Conservation (phyloP, 2,797 vertebrate species). For the Sparus aurata region DNA sequence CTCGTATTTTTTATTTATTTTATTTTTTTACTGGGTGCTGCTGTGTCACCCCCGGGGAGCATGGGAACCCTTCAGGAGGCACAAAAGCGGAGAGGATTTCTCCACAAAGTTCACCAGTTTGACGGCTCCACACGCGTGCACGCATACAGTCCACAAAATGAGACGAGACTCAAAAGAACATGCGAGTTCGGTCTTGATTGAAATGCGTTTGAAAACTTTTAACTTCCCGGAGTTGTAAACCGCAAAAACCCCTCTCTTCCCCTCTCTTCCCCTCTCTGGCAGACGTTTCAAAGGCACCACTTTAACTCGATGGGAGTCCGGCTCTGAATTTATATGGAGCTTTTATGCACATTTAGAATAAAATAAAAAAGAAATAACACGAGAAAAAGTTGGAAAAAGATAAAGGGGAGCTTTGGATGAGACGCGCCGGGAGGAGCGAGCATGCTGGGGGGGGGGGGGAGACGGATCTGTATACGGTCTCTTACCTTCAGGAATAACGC, state of each 20-base stretch:
- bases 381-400: conserved; percentile 33
- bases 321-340: conserved; percentile 52
- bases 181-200: conserved; percentile 77
- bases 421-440: conserved; percentile 3
- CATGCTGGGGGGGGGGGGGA: not conserved
- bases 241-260: conserved; percentile 65
- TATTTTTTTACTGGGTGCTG: conserved; percentile 34
- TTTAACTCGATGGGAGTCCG: conserved; percentile 59
- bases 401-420: not conserved
- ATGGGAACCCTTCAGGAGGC: conserved; percentile 73
- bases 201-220: conserved; percentile 82
- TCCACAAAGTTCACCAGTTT: conserved; percentile 50
- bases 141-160: conserved; percentile 36
- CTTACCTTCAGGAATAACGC: conserved; percentile 72
- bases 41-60: conserved; percentile 74
- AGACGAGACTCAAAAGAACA: conserved; percentile 65
- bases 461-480: not conserved
- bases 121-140: not conserved
- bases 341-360: conserved; percentile 2
- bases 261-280: conserved; percentile 62
- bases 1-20: conserved; percentile 19
- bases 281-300: conserved; percentile 79
- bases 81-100: conserved; percentile 65
- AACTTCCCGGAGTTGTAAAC: conserved; percentile 84
- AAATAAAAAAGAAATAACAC: conserved; percentile 14